Percentiles rank a stretch among this genome's conserved stretches.
These are phyloP conservation scores for Trichoplusia ni DNA, from an alignment of 1,140 invertebrate species.

Conservation along the genomic window DNA sequence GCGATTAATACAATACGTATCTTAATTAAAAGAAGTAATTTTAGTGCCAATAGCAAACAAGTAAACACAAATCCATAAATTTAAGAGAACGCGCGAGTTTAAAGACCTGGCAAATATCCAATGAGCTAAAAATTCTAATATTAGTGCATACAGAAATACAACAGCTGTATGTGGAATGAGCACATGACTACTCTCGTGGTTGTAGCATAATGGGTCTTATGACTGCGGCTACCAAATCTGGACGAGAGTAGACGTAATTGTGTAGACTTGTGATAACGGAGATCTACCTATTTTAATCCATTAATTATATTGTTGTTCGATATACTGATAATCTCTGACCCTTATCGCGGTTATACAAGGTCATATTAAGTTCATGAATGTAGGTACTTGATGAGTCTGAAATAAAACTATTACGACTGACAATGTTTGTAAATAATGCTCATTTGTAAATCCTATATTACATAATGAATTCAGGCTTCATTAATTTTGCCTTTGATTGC, in stretches of 20 bases:
- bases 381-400: not conserved
- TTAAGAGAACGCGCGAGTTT: slow-evolving; percentile 59
- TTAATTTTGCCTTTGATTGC: not conserved
- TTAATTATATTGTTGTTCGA: slow-evolving; percentile 1
- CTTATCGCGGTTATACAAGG: not conserved
- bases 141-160: slow-evolving; percentile 73
- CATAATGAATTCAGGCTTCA: no score
- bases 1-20: not conserved
- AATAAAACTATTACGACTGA: not conserved
- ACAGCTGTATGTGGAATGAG: slow-evolving; percentile 63
- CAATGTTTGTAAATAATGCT: not conserved
- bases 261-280: not conserved
- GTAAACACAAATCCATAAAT: slow-evolving; percentile 45
- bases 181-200: slow-evolving; percentile 68
- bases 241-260: not conserved
- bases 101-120: slow-evolving; percentile 68
- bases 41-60: slow-evolving; percentile 27
- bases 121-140: slow-evolving; percentile 77
- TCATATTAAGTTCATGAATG: slow-evolving; percentile 6
- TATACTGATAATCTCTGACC: not conserved
- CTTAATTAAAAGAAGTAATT: not conserved
- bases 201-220: slow-evolving; percentile 46
- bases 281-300: not conserved
- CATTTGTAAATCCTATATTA: not conserved
- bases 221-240: slow-evolving; percentile 36